Base-by-base conservation (phyloP, 2,113 vertebrate species). In the Lophius piscatorius region DNA sequence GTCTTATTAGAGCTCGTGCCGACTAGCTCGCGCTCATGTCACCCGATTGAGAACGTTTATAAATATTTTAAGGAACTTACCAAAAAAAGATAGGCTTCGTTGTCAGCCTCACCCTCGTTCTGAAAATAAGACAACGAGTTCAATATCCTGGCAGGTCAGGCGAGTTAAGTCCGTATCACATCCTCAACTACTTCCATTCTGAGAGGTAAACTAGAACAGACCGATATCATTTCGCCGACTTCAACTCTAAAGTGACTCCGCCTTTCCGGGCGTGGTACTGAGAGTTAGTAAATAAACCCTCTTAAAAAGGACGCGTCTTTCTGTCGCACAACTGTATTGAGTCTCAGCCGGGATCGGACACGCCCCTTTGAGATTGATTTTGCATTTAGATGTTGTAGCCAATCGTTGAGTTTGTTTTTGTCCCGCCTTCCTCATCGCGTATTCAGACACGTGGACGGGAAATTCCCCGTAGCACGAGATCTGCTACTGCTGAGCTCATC, bases 361-460 rank as follows among this genome's bases (percentile, higher is more conserved):
- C 46, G 4, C 1, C 35, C 31, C 84, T 88, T 89, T 74, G 85
- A 91, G 67, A 26, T 0, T 0, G 2, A 24, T 35, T n/a, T 33
- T 14, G n/a, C 36, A 26, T 39, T 0, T 22, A 5, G 39, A 3
- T 1, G 8, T 23, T 3, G 33, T 10, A 44, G 18, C 91, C 91
- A 92, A 90, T 91, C 71, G 41, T 1, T 8, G 36, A 1, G 9
- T 92, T 91, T 92, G 91, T 92, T 92, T 69, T 90, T 47, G 41
- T 89, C 81, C 85, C 76, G 84, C 88, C 78, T 66, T 39, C 55
- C 45, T 1, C 4, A 28, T 17, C 63, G 52, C 46, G 77, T 80
- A 79, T 82, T 78, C 60, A 83, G 84, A 91, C 91, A 92, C 89
- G 90, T 92, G 91, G 87, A 84, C 62, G 90, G 91, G 91, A 91